These are phyloP conservation scores for Dione vanillae DNA, from an alignment of 2,888 invertebrate genomes.

Conservation along the genomic window DNA sequence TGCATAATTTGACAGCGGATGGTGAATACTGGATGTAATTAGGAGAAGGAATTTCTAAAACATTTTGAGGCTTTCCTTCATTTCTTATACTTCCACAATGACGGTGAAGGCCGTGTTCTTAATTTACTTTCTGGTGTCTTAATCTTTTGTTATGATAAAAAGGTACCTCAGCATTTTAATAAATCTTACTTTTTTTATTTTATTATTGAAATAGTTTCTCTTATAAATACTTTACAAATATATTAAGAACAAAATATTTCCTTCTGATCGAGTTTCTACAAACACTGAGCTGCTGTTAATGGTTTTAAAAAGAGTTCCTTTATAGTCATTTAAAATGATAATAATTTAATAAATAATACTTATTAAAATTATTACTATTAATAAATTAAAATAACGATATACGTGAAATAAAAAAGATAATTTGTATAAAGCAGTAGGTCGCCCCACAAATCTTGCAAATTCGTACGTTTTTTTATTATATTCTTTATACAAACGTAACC, in stretches of 20 bases:
- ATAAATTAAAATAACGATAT: neutral
- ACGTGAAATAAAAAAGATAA: neutral
- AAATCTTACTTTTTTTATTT: too few species aligned
- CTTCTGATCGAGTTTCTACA: slow-evolving; percentile 6
- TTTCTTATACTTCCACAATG: slow-evolving; percentile 16
- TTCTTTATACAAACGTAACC: too few species aligned
- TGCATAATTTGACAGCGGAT: slow-evolving; percentile 57
- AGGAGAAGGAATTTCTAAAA: slow-evolving; percentile 16
- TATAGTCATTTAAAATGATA: too few species aligned
- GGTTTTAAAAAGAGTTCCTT: neutral
- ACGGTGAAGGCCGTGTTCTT: neutral
- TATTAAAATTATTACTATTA: too few species aligned
- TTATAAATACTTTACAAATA: neutral
- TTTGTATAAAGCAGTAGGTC: too few species aligned
- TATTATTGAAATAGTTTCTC: neutral
- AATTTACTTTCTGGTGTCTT: neutral
- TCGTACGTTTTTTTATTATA: too few species aligned
- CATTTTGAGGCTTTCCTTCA: slow-evolving; percentile 2
- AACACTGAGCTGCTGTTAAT: slow-evolving; percentile 3
- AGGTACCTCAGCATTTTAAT: neutral
- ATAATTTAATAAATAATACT: too few species aligned
- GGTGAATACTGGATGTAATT: slow-evolving; percentile 26
- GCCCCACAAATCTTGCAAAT: too few species aligned
- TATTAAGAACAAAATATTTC: neutral
- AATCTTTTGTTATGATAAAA: slow-evolving; percentile 2